phyloP scores from a whole-genome alignment of 2,113 vertebrate genomes.

The Nibea coibor region DNA sequence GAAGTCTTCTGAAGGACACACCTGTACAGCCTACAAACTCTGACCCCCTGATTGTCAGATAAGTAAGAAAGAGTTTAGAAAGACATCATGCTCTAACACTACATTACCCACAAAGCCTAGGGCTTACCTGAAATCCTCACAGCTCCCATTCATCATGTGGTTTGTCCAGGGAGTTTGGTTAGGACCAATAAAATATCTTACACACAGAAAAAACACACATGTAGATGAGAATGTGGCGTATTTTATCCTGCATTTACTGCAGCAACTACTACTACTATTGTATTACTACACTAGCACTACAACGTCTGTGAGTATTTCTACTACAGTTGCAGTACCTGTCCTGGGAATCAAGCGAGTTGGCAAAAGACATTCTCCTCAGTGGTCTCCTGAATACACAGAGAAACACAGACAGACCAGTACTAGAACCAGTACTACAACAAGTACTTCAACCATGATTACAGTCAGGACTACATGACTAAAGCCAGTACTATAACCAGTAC shows the following conservation, averaged over 20 bases:
- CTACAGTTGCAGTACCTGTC: constrained; percentile 82
- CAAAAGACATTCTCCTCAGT: constrained; percentile 86
- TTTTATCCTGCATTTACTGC: neutral
- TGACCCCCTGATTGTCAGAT: neutral
- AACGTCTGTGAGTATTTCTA: neutral
- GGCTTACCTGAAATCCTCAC: constrained; percentile 82
- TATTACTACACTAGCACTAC: neutral
- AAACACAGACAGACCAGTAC: neutral
- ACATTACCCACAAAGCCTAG: constrained; percentile 15
- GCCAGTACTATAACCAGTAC: neutral
- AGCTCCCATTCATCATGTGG: constrained; percentile 74
- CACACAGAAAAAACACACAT: constrained; percentile 34
- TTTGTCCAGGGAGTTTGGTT: constrained; percentile 68
- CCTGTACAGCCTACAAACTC: neutral
- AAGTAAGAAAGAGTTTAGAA: neutral
- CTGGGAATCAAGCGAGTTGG: constrained; percentile 82
- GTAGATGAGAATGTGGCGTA: neutral
- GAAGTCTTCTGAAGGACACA: neutral
- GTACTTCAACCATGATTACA: neutral
- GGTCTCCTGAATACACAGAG: constrained; percentile 82
- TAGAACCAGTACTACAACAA: neutral
- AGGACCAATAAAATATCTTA: constrained; percentile 74
- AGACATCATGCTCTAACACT: neutral
- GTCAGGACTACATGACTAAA: neutral
- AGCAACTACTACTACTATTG: neutral